Conservation (phyloP, 2,888 invertebrate genomes). For the Agonopterix alstromeriana region DNA sequence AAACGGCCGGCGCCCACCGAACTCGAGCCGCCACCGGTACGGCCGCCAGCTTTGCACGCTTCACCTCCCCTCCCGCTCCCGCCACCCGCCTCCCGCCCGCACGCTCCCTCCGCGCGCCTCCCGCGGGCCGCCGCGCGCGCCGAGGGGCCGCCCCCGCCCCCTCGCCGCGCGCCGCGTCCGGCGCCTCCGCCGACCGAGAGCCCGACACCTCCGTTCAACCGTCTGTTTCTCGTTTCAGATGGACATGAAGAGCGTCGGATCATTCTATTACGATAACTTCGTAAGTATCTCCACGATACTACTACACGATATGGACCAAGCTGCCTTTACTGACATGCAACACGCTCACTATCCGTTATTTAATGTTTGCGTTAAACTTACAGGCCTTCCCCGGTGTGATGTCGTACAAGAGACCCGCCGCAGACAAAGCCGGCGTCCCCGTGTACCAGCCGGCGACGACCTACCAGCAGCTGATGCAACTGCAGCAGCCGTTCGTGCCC, state of each 20-base stretch:
- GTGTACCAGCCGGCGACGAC: constrained; percentile 96
- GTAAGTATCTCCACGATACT: constrained; percentile 80
- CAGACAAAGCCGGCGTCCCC: constrained; percentile 97
- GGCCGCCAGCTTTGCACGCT: constrained; percentile 82
- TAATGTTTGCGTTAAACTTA: constrained; percentile 8
- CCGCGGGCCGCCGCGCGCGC: constrained; percentile 33
- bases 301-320: not conserved
- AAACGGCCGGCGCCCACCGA: constrained; percentile 89
- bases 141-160: constrained; percentile 26
- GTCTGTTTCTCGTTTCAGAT: constrained; percentile 85
- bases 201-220: constrained; percentile 54
- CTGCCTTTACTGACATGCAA: not conserved
- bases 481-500: constrained; percentile 97
- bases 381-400: constrained; percentile 97
- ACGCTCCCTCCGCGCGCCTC: constrained; percentile 38
- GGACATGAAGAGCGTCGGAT: constrained; percentile 97
- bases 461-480: constrained; percentile 96
- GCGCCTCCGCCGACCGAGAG: constrained; percentile 20
- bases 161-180: constrained; percentile 27
- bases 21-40: constrained; percentile 91
- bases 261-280: constrained; percentile 97
- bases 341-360: constrained; percentile 7
- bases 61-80: constrained; percentile 43
- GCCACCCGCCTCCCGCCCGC: constrained; percentile 46
- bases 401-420: constrained; percentile 96